Conservation (phyloP, 2,797 vertebrate genomes). For the Anniella stebbinsi region DNA sequence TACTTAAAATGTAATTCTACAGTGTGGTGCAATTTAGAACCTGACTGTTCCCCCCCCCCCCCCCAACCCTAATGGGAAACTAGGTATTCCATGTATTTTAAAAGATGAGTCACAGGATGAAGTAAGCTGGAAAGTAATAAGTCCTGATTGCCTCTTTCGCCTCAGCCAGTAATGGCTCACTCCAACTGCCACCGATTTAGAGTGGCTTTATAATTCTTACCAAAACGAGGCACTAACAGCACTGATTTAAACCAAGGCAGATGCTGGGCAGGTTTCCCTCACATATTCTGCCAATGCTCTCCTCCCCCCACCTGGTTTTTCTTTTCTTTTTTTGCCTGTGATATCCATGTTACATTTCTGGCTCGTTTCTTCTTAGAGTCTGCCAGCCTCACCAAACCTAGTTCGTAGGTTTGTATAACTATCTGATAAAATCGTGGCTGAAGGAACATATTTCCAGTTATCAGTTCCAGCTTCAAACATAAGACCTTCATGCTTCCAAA, state of each 20-base stretch:
- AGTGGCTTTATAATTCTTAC: neutral
- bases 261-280: neutral
- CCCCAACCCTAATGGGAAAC: neutral
- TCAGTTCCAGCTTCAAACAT: constrained; percentile 11
- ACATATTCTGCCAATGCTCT: constrained; percentile 12
- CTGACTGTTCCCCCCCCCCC: too few species aligned
- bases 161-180: neutral
- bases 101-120: neutral
- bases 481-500: constrained; percentile 5
- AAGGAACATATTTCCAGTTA: constrained; percentile 39
- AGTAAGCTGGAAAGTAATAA: neutral
- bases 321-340: constrained; percentile 23
- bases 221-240: constrained; percentile 11
- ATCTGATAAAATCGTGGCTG: constrained; percentile 4
- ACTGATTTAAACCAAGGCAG: constrained; percentile 26
- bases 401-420: constrained; percentile 35
- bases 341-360: neutral
- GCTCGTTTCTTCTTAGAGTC: constrained; percentile 36
- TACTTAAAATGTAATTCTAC: neutral
- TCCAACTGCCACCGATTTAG: constrained; percentile 28
- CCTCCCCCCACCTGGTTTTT: too few species aligned
- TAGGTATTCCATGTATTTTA: neutral
- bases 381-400: constrained; percentile 14
- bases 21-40: neutral
- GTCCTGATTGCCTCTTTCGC: constrained; percentile 9